Evolutionary conservation across 2,888 invertebrate genomes (phyloP).

Genomic region (Eumacrocentrus americanus): DNA sequence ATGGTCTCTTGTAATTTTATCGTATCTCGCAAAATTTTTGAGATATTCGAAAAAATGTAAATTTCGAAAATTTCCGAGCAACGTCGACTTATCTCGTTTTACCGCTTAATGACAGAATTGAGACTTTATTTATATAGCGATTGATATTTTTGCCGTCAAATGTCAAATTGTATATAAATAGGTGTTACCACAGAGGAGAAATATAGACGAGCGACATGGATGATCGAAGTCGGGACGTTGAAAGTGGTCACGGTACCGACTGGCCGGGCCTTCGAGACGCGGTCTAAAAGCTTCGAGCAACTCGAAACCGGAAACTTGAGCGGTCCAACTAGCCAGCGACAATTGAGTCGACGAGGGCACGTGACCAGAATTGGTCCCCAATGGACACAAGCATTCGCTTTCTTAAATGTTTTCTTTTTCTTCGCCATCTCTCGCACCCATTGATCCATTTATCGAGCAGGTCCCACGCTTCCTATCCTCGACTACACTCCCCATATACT

Average conservation of each 20-base stretch:
- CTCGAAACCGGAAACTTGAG: constrained; percentile 48
- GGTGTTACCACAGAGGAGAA: neutral
- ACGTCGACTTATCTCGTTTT: neutral
- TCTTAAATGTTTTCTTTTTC: constrained; percentile 31
- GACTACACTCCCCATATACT: constrained; percentile 2
- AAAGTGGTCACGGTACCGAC: constrained; percentile 17
- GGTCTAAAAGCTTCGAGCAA: constrained; percentile 36
- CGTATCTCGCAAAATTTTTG: neutral
- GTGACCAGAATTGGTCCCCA: constrained; percentile 52
- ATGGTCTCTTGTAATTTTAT: neutral
- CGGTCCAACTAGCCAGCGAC: constrained; percentile 49
- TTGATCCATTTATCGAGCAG: constrained; percentile 16
- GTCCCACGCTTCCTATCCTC: neutral
- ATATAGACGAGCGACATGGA: neutral
- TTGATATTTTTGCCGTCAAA: neutral
- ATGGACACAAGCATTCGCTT: constrained; percentile 21
- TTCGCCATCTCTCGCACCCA: neutral
- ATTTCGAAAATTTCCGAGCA: neutral
- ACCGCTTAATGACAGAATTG: no score
- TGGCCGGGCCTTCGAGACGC: constrained; percentile 14
- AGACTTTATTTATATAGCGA: neutral
- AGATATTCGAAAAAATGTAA: neutral
- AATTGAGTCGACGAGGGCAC: constrained; percentile 55
- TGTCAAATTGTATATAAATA: neutral
- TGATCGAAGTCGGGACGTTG: neutral